These are phyloP conservation scores for Ammospiza caudacuta DNA, from an alignment of 2,113 vertebrate genomes.

Conservation along the genomic window DNA sequence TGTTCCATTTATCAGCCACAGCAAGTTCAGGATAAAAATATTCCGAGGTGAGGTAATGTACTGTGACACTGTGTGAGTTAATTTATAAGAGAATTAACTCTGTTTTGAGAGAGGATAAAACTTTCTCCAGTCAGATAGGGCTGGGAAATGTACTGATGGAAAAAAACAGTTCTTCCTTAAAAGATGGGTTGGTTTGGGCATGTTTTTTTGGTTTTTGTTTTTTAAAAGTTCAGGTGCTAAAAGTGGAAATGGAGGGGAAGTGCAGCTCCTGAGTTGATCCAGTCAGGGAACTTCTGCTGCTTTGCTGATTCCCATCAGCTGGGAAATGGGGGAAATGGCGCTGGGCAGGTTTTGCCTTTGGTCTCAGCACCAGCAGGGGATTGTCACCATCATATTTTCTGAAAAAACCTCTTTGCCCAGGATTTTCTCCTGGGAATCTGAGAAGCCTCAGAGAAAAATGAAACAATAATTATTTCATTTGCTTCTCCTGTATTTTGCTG, in stretches of 20 bases:
- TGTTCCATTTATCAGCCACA: background rate
- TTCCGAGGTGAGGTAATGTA: slow-evolving; percentile 43
- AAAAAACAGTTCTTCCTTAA: background rate
- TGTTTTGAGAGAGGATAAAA: slow-evolving; percentile 4
- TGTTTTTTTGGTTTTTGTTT: fast-evolving
- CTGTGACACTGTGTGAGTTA: slow-evolving; percentile 28
- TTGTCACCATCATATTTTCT: background rate
- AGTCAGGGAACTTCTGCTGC: background rate
- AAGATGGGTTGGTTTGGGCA: too few species aligned
- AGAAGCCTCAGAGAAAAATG: too few species aligned
- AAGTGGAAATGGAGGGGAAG: background rate
- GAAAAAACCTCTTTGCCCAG: too few species aligned
- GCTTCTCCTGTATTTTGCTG: too few species aligned
- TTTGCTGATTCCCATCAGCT: background rate
- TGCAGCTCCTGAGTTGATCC: background rate
- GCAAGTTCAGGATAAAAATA: slow-evolving; percentile 34
- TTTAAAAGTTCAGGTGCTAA: background rate
- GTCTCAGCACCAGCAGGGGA: background rate
- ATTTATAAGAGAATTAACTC: slow-evolving; percentile 64
- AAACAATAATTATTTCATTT: too few species aligned
- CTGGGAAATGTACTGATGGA: background rate
- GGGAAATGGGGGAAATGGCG: background rate
- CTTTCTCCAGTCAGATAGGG: background rate
- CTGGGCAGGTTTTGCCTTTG: background rate
- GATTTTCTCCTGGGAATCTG: too few species aligned